Conservation (phyloP, 1,140 invertebrate species). For the Drosophila suzukii region DNA sequence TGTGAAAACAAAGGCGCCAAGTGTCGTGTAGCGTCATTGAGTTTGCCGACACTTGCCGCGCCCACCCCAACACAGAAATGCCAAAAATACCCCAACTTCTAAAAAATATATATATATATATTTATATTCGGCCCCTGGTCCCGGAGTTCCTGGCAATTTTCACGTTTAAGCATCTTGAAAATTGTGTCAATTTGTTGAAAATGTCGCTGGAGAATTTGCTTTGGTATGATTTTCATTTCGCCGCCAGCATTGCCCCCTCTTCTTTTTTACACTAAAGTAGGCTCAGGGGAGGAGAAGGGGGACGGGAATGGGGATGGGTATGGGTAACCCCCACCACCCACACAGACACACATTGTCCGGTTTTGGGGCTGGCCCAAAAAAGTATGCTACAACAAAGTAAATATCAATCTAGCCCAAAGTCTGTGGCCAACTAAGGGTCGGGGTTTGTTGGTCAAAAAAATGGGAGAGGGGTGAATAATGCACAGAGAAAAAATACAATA, state of each 20-base stretch:
- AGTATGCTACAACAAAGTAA: constrained; percentile 71
- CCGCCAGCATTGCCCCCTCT: neutral
- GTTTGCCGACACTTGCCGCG: constrained; percentile 56
- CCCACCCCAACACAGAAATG: neutral
- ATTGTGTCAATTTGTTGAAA: constrained; percentile 84
- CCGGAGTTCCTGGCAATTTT: constrained; percentile 50
- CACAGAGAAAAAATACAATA: neutral
- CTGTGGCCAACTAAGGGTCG: constrained; percentile 24
- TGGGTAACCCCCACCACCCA: neutral
- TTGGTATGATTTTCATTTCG: constrained; percentile 69
- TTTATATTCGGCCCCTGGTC: constrained; percentile 21
- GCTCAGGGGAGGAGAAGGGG: constrained; percentile 12
- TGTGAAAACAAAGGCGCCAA: constrained; percentile 80
- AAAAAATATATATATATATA: constrained; percentile 14
- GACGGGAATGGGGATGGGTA: neutral
- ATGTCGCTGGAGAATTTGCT: constrained; percentile 72
- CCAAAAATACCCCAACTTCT: neutral
- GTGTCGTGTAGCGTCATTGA: constrained; percentile 74
- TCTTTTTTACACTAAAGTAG: constrained; percentile 20
- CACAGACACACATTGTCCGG: constrained; percentile 21
- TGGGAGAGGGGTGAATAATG: neutral
- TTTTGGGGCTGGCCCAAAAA: constrained; percentile 36
- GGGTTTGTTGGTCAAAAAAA: neutral
- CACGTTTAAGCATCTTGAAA: constrained; percentile 75
- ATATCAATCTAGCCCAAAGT: constrained; percentile 66